Percentiles rank a stretch among this genome's conserved stretches.
These are phyloP conservation scores for Nephrotoma flavescens DNA, from an alignment of 2,888 invertebrate genomes.

Conservation along the genomic window DNA sequence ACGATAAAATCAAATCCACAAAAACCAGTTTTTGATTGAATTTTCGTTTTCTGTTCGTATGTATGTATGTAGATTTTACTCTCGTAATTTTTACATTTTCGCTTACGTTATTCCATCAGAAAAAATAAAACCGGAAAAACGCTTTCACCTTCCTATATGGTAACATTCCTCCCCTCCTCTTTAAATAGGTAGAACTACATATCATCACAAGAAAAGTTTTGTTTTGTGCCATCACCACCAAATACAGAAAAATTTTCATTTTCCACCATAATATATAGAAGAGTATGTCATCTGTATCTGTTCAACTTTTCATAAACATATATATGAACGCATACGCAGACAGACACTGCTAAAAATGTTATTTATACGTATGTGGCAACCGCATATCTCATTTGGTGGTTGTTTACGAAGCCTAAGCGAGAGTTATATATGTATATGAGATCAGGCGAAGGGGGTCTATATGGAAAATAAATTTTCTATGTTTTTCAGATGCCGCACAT, in stretches of 20 bases:
- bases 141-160: not conserved
- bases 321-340: not conserved
- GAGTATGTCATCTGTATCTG: not conserved
- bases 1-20: not conserved
- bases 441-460: not conserved
- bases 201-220: too few species aligned
- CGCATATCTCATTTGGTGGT: too few species aligned
- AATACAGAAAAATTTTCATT: too few species aligned
- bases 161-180: not conserved
- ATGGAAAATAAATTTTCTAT: not conserved
- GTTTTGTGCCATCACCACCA: too few species aligned
- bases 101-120: too few species aligned
- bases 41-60: not conserved
- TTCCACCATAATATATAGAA: not conserved
- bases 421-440: not conserved
- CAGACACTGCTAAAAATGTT: too few species aligned
- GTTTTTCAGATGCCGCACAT: not conserved
- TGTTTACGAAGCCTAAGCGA: too few species aligned
- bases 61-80: not conserved
- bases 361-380: too few species aligned
- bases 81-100: not conserved
- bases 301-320: not conserved
- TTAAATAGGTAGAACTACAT: not conserved
- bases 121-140: not conserved
- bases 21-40: too few species aligned